A percentile compares a stretch with the other conserved stretches of the same genome.
phyloP scores from a whole-genome alignment of 23 tunicate species.

The Phallusia fumigata region DNA sequence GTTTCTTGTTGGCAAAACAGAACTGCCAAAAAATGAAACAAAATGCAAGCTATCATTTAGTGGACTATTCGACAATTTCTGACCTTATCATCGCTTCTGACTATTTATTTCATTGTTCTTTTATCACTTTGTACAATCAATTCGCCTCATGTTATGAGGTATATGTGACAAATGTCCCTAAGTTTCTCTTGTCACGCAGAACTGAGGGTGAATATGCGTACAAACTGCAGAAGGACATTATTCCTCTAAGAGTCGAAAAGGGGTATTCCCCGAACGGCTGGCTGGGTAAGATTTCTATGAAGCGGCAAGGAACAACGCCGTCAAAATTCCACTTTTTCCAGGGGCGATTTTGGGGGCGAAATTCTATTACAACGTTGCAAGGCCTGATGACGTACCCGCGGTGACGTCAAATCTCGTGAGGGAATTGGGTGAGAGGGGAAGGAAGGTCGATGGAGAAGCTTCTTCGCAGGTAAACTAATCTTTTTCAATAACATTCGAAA shows the following conservation, averaged over 20 bases:
- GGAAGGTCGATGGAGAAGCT: not conserved
- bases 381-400: not conserved
- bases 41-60: too few species aligned
- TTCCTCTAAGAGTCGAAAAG: conserved; percentile 51
- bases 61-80: too few species aligned
- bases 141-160: too few species aligned
- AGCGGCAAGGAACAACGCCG: not conserved
- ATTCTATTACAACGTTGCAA: conserved; percentile 42
- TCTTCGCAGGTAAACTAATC: too few species aligned
- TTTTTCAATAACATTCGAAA: too few species aligned
- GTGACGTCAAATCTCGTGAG: conserved; percentile 24
- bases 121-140: too few species aligned
- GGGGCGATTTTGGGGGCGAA: conserved; percentile 72
- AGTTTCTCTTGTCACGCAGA: conserved; percentile 17
- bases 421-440: conserved; percentile 62
- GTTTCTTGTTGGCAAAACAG: too few species aligned
- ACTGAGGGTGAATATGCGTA: conserved; percentile 84
- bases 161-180: too few species aligned
- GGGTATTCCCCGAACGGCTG: conserved; percentile 73
- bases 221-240: conserved; percentile 17
- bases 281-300: conserved; percentile 48
- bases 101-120: too few species aligned
- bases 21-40: too few species aligned
- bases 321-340: not conserved
- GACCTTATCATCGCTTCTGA: too few species aligned